A percentile compares a stretch with the other conserved stretches of the same genome.
These are phyloP conservation scores for Pogoniulus pusillus DNA, from an alignment of 2,797 vertebrate genomes.

Conservation along the genomic window DNA sequence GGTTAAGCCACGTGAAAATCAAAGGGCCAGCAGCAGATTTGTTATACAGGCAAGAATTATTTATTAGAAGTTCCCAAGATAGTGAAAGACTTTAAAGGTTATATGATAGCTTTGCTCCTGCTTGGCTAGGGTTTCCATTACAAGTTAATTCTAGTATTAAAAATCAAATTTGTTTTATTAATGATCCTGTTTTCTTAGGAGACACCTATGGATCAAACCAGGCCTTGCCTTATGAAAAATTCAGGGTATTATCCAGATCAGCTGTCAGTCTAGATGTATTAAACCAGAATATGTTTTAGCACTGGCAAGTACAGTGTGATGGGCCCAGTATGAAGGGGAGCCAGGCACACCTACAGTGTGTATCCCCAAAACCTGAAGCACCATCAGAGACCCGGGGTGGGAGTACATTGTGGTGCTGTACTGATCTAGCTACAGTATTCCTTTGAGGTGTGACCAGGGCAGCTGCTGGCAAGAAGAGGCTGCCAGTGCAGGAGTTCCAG, in stretches of 20 bases:
- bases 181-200: constrained; percentile 4
- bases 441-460: neutral
- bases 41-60: neutral
- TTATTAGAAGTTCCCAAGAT: constrained; percentile 5
- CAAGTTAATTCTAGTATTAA: constrained; percentile 13
- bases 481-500: neutral
- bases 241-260: neutral
- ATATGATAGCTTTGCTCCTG: neutral
- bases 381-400: neutral
- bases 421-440: rapidly evolving
- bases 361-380: neutral
- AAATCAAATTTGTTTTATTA: constrained; percentile 27
- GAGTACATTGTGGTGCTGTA: neutral
- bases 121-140: neutral
- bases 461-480: neutral
- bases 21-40: neutral
- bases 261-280: neutral
- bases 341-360: neutral
- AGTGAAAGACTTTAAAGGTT: neutral
- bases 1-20: neutral
- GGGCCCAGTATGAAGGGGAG: neutral
- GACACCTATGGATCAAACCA: constrained; percentile 31
- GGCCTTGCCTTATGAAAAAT: neutral
- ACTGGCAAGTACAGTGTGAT: neutral
- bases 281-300: neutral